Base-by-base conservation (phyloP, 2,888 invertebrate genomes). In the Drosophila gaucha region DNA sequence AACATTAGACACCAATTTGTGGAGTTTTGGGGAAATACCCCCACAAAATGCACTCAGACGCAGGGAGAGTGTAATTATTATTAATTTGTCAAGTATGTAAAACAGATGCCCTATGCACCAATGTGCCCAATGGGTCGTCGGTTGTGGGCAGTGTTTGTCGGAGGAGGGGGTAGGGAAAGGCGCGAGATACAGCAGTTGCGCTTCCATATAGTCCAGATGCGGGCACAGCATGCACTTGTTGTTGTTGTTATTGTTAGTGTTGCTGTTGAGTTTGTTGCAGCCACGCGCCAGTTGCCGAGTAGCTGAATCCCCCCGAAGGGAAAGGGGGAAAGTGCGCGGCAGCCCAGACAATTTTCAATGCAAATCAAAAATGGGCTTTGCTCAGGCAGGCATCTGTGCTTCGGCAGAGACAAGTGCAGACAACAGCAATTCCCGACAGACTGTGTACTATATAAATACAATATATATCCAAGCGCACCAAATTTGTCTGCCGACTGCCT, bases 61-160 rank as follows among this genome's bases (percentile, higher is more conserved):
- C 44, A 58, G 59, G 65, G 26, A 67, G 55, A 71, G 72, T 59
- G 80, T 84, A 86, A 86, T 86, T 80, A 80, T 86, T 86, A 86
- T 84, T 79, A 86, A 86, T 84, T 84, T 84, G 84, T 86, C 86
- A 84, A 86, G 86, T 80, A 84, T 86, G 78, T 80, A 84, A 86
- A 86, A 80, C 82, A 86, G 86, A 86, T 83, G 83, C 80, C 76
- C 78, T 55, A 22, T 65, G 73, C 67, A 59, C 63, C 67, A 31
- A 38, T 38, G 69, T 14, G 69, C 56, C 65, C 67, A 55, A 31
- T 54, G 77, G 67, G 49, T 51, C 56, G 35, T 14, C 10, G 8
- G 46, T 3, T 10, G 18, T 10, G 10, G 18, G 26, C 6, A 10
- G 35, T n/a, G 20, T 26, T 4, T 6, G 12, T 2, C 8, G 22